Evolutionary conservation across 1,140 invertebrate species (phyloP).

Genomic region (Asbolus verrucosus): DNA sequence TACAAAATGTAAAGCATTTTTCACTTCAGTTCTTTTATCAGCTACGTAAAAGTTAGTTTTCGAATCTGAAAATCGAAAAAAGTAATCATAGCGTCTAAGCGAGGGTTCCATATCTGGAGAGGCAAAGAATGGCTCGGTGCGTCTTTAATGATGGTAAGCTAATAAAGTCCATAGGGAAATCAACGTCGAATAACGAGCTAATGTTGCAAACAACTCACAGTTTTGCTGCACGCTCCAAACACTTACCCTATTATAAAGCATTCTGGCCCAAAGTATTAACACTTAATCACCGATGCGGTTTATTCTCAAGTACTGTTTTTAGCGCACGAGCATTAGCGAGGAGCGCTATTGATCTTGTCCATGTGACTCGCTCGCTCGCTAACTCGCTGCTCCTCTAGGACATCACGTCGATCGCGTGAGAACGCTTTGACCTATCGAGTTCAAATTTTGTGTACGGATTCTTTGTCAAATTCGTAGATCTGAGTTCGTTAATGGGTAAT

Average conservation of each 20-base stretch:
- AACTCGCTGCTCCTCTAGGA: too few relatives aligned
- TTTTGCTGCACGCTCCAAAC: slow-evolving; percentile 34
- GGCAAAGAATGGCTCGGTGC: slow-evolving; percentile 31
- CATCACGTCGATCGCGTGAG: too few relatives aligned
- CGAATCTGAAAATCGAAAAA: slow-evolving; percentile 19
- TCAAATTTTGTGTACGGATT: too few relatives aligned
- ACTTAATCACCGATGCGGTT: neutral
- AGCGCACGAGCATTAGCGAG: too few relatives aligned
- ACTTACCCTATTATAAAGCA: slow-evolving; percentile 34
- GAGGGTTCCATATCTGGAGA: slow-evolving; percentile 19
- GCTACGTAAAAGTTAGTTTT: slow-evolving; percentile 26
- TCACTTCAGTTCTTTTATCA: slow-evolving; percentile 37
- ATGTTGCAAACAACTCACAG: slow-evolving; percentile 37
- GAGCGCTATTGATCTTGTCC: too few relatives aligned
- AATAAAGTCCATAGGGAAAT: slow-evolving; percentile 44
- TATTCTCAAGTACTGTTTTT: too few relatives aligned
- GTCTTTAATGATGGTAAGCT: slow-evolving; percentile 36
- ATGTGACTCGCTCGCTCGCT: too few relatives aligned
- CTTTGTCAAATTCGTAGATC: too few relatives aligned
- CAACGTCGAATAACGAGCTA: slow-evolving; percentile 39
- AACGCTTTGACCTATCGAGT: too few relatives aligned
- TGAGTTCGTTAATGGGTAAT: too few relatives aligned
- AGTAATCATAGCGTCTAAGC: slow-evolving; percentile 24
- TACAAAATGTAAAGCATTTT: slow-evolving; percentile 30
- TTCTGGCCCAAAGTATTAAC: slow-evolving; percentile 17